These are phyloP conservation scores for Pristionchus arcanus DNA, from an alignment of 2,888 invertebrate genomes.

Conservation along the genomic window DNA sequence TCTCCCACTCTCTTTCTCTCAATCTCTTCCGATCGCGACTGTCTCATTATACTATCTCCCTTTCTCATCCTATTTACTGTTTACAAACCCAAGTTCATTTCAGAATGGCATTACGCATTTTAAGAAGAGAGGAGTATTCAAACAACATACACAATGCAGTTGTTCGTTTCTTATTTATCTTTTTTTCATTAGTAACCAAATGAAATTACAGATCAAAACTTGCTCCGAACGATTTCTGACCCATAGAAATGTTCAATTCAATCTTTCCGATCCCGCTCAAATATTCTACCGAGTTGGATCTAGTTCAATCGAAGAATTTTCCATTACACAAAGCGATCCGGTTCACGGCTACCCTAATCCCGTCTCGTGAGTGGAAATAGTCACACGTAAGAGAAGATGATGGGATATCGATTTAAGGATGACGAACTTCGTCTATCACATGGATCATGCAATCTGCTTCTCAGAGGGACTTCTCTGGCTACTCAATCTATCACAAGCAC, in stretches of 20 bases:
- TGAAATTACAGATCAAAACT: background rate
- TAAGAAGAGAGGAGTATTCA: background rate
- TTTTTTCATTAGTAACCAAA: background rate
- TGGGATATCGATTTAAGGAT: background rate
- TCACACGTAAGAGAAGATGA: background rate
- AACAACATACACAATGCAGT: background rate
- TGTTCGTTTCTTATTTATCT: too few relatives aligned
- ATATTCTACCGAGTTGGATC: background rate
- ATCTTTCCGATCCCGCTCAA: constrained; percentile 18
- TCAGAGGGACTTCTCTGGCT: background rate
- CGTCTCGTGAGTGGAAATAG: background rate
- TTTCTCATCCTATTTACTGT: background rate
- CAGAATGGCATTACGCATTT: background rate
- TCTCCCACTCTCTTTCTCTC: background rate
- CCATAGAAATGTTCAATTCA: background rate
- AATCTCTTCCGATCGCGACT: background rate
- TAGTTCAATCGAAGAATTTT: background rate
- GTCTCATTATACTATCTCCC: too few relatives aligned
- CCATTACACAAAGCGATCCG: background rate
- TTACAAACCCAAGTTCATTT: background rate
- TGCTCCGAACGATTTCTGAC: background rate
- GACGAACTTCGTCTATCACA: background rate
- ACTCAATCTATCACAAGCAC: background rate
- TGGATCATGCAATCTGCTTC: background rate
- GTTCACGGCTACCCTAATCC: background rate